Conservation (phyloP, 2,797 vertebrate genomes). For the Myoxocephalus aenaeus region DNA sequence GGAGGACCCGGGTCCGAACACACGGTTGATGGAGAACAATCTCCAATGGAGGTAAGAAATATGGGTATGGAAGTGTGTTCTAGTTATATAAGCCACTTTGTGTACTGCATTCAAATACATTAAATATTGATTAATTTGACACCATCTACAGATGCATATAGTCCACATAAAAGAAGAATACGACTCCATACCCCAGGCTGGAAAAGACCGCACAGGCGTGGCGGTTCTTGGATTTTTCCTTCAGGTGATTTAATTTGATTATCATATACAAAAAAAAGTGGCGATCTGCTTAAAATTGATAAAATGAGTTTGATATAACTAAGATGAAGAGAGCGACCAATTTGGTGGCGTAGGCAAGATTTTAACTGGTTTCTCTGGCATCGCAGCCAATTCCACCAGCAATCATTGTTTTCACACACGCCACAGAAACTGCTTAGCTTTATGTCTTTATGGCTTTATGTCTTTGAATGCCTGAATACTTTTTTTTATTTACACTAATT, state of each 20-base stretch:
- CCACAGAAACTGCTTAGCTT: neutral
- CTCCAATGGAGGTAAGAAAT: constrained; percentile 89
- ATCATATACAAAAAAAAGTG: neutral
- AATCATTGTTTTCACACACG: neutral
- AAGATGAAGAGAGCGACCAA: neutral
- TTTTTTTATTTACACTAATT: neutral
- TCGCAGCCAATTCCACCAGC: neutral
- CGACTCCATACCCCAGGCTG: constrained; percentile 56
- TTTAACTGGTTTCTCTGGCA: neutral
- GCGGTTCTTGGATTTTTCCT: constrained; percentile 80
- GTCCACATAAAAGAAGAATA: constrained; percentile 77
- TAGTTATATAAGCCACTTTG: neutral
- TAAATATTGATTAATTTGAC: neutral
- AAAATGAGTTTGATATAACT: neutral
- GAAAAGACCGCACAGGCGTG: constrained; percentile 57
- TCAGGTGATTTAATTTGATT: constrained; percentile 59
- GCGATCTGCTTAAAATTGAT: neutral
- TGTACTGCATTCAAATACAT: neutral
- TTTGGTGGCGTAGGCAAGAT: neutral
- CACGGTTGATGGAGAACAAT: constrained; percentile 85
- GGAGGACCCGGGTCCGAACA: constrained; percentile 86
- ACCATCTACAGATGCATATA: constrained; percentile 75
- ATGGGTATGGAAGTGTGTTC: neutral
- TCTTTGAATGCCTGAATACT: neutral
- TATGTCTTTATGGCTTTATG: neutral